Conservation (phyloP, 2,113 vertebrate species). For the Rhinopomastus cyanomelas region DNA sequence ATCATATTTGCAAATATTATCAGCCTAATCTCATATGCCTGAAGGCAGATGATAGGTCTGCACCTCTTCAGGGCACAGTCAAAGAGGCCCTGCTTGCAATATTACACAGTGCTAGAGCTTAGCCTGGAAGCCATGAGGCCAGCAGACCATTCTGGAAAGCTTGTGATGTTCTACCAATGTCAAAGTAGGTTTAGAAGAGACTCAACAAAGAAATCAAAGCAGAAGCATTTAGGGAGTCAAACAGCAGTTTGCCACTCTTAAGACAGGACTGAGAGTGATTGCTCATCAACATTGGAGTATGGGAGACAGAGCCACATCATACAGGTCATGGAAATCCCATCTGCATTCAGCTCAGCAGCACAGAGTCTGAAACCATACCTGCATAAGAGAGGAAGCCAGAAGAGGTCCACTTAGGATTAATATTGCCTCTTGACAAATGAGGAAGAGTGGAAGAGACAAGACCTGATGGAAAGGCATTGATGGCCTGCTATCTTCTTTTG, state of each 20-base stretch:
- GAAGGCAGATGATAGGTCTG: background rate
- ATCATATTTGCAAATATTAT: background rate
- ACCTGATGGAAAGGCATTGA: accelerated
- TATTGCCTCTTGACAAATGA: background rate
- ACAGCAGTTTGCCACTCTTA: background rate
- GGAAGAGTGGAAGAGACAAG: background rate
- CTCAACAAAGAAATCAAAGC: background rate
- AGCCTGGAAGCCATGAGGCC: background rate
- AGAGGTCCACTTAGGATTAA: background rate
- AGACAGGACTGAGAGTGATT: background rate
- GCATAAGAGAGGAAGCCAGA: background rate
- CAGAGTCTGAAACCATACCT: background rate
- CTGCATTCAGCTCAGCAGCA: background rate
- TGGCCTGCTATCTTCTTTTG: background rate
- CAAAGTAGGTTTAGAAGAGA: too few relatives aligned
- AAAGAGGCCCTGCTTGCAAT: background rate
- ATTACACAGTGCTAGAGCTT: background rate
- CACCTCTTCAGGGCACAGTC: background rate
- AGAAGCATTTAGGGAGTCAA: background rate
- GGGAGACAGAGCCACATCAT: background rate
- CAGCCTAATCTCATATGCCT: accelerated
- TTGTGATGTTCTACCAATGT: background rate
- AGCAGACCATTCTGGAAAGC: background rate
- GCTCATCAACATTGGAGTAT: background rate
- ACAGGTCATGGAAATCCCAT: background rate